Conservation (phyloP, 2,113 vertebrate species). For the Isichthys henryi region DNA sequence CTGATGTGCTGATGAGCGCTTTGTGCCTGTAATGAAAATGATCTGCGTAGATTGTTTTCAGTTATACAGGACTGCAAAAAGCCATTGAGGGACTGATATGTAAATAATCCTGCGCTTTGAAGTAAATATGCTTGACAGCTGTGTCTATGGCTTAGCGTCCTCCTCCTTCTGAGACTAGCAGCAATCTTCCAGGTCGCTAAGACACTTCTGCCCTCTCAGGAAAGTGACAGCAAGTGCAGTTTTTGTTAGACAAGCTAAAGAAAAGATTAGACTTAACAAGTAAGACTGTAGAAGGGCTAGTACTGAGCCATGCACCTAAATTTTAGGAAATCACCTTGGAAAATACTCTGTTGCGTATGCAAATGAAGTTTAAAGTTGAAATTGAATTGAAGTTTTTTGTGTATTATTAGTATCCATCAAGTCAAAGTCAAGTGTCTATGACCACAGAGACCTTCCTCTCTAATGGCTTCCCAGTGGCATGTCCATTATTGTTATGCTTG, state of each 20-base stretch:
- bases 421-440: neutral
- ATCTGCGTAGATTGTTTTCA: slow-evolving; percentile 2
- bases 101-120: neutral
- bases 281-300: neutral
- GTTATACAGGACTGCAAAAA: neutral
- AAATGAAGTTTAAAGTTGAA: neutral
- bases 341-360: neutral
- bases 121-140: slow-evolving; percentile 7
- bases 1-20: neutral
- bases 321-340: neutral
- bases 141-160: neutral
- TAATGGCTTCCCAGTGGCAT: neutral
- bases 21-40: neutral
- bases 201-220: neutral
- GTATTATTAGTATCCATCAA: neutral
- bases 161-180: neutral
- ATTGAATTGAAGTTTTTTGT: neutral
- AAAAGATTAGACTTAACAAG: neutral
- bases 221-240: neutral
- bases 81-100: neutral
- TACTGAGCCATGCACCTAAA: neutral
- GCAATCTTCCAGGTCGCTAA: neutral
- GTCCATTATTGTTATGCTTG: neutral
- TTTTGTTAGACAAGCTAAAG: neutral
- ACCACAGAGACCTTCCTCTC: neutral